A percentile compares a stretch with the other conserved stretches of the same genome.
Conservation (phyloP, 2,888 invertebrate genomes). For the Neoaliturus tenellus region DNA sequence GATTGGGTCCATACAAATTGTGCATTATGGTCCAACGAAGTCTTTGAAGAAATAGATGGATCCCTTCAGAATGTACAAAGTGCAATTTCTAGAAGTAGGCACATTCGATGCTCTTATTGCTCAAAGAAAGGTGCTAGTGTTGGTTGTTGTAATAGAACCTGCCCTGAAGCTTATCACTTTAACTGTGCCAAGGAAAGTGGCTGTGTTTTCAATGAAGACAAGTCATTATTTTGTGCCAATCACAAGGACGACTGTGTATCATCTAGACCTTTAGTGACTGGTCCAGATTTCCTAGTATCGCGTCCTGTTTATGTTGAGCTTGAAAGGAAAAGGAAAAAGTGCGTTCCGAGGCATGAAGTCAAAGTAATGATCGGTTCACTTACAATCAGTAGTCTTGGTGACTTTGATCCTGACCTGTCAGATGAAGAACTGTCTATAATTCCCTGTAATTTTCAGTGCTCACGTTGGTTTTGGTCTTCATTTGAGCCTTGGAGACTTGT, state of each 20-base stretch:
- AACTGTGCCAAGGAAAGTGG: conserved; percentile 86
- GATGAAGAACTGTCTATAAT: conserved; percentile 86
- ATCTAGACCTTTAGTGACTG: conserved; percentile 70
- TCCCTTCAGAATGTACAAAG: conserved; percentile 93
- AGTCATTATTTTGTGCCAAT: conserved; percentile 88
- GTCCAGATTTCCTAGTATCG: conserved; percentile 83
- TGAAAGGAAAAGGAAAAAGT: conserved; percentile 85
- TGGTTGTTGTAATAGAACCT: conserved; percentile 92
- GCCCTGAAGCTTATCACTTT: conserved; percentile 93
- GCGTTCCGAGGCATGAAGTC: conserved; percentile 83
- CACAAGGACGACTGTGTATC: conserved; percentile 73
- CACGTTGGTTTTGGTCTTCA: conserved; percentile 94
- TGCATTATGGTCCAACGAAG: conserved; percentile 97
- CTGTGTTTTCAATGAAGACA: conserved; percentile 90
- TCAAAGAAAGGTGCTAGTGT: conserved; percentile 92
- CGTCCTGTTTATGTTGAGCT: conserved; percentile 90
- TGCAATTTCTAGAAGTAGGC: conserved; percentile 86
- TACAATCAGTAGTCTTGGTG: conserved; percentile 87
- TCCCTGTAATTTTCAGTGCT: conserved; percentile 89
- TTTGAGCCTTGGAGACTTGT: conserved; percentile 91
- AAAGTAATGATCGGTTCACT: conserved; percentile 89
- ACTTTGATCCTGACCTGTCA: conserved; percentile 84
- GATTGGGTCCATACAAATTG: conserved; percentile 98
- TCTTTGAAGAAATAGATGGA: conserved; percentile 96
- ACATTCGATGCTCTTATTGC: conserved; percentile 88